These are phyloP conservation scores for Ganaspis sp. DNA, from an alignment of 1,140 invertebrate species.

Conservation along the genomic window DNA sequence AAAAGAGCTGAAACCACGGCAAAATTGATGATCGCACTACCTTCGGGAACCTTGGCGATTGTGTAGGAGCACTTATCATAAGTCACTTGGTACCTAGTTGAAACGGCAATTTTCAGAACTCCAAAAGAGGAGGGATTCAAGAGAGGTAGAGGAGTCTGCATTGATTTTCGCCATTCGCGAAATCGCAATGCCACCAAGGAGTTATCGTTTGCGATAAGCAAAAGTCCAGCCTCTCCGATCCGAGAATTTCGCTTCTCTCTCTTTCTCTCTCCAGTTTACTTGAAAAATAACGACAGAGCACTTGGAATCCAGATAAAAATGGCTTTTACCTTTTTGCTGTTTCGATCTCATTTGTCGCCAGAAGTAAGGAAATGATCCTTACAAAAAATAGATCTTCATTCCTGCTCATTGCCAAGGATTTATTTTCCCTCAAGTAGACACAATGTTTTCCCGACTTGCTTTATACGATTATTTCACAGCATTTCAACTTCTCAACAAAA, in stretches of 20 bases:
- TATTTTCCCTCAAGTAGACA: not conserved
- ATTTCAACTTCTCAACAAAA: too few species aligned
- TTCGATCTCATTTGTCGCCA: not conserved
- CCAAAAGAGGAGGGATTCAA: not conserved
- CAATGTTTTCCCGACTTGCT: not conserved
- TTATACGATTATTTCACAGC: too few species aligned
- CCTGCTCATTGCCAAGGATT: not conserved
- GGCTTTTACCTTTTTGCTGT: not conserved
- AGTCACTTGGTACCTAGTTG: slow-evolving; percentile 49
- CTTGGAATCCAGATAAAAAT: slow-evolving; percentile 8
- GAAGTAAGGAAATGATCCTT: not conserved
- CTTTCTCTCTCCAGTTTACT: not conserved
- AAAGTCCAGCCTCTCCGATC: slow-evolving; percentile 20
- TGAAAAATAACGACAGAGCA: not conserved
- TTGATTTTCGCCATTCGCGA: slow-evolving; percentile 26
- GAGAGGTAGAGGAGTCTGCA: not conserved
- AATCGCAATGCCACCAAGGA: not conserved
- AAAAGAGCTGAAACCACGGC: slow-evolving; percentile 41
- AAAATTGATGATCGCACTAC: slow-evolving; percentile 54
- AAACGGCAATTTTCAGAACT: slow-evolving; percentile 49
- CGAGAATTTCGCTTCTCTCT: not conserved
- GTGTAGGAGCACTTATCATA: slow-evolving; percentile 53
- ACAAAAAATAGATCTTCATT: not conserved
- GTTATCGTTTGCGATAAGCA: slow-evolving; percentile 27
- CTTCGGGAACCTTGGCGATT: slow-evolving; percentile 35